These are phyloP conservation scores for Micrasema minimum DNA, from an alignment of 1,140 invertebrate genomes.

Conservation along the genomic window DNA sequence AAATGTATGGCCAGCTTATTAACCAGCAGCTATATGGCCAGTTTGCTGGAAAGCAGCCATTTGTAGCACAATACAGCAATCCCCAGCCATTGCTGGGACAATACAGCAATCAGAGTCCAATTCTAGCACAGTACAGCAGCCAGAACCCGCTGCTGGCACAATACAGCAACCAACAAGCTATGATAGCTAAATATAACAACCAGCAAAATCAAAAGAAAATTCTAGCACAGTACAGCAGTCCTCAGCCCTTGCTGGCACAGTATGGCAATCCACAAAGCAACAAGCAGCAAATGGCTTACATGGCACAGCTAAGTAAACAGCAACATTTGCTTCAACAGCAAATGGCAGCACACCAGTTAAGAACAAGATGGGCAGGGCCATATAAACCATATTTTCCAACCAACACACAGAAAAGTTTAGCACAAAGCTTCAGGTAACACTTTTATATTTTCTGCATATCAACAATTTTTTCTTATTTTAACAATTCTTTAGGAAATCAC, in stretches of 20 bases:
- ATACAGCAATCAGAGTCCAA: background rate
- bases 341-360: conserved; percentile 20
- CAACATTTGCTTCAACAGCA: conserved; percentile 10
- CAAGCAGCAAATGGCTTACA: background rate
- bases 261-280: background rate
- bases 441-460: too few species aligned
- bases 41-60: background rate
- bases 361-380: conserved; percentile 24
- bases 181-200: background rate
- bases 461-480: too few species aligned
- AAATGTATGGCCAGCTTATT: background rate
- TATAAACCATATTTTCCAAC: conserved; percentile 38
- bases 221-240: background rate
- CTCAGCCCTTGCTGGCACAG: background rate
- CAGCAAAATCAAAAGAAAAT: background rate
- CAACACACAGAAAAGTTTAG: too few species aligned
- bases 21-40: conserved; percentile 31
- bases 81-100: background rate
- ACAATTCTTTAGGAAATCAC: too few species aligned
- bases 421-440: too few species aligned
- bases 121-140: background rate
- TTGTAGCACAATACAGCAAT: background rate
- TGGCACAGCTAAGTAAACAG: conserved; percentile 1
- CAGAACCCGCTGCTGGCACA: background rate
- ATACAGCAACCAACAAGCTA: background rate